Conservation (phyloP, 2,113 vertebrate species). For the Octodon degus region DNA sequence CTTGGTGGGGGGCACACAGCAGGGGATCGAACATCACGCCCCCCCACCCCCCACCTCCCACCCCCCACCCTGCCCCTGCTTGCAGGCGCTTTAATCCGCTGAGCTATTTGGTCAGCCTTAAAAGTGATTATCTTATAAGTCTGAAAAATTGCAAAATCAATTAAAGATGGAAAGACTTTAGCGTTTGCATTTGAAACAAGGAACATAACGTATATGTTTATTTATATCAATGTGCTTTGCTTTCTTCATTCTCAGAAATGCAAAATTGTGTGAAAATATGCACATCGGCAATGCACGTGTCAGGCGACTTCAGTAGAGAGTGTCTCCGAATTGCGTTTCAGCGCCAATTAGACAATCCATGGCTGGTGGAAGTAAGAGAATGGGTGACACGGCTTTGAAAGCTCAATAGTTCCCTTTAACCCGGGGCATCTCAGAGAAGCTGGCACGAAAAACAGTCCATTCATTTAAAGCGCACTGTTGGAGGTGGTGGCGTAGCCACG, state of each 20-base stretch:
- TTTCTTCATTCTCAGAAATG: conserved; percentile 52
- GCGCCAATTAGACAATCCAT: neutral
- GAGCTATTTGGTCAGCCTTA: neutral
- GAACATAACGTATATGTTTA: neutral
- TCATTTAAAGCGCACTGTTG: neutral
- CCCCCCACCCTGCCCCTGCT: too few relatives aligned
- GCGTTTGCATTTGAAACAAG: conserved; percentile 53
- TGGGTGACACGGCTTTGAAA: conserved; percentile 8
- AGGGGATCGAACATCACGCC: too few relatives aligned
- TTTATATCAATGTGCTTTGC: neutral
- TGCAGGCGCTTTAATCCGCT: too few relatives aligned
- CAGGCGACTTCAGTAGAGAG: neutral
- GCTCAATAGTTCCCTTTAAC: neutral
- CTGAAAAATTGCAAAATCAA: conserved; percentile 55
- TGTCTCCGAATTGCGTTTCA: neutral
- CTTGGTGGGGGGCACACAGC: too few relatives aligned
- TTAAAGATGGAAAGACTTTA: conserved; percentile 35
- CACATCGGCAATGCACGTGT: neutral
- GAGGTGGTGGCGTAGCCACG: neutral
- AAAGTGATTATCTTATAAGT: conserved; percentile 44
- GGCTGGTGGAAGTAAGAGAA: neutral
- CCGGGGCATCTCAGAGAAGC: neutral
- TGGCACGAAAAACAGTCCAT: neutral
- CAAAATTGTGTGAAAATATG: conserved; percentile 45
- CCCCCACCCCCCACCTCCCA: too few relatives aligned